These are phyloP conservation scores for Halesus radiatus DNA, from an alignment of 1,140 invertebrate species.

Conservation along the genomic window DNA sequence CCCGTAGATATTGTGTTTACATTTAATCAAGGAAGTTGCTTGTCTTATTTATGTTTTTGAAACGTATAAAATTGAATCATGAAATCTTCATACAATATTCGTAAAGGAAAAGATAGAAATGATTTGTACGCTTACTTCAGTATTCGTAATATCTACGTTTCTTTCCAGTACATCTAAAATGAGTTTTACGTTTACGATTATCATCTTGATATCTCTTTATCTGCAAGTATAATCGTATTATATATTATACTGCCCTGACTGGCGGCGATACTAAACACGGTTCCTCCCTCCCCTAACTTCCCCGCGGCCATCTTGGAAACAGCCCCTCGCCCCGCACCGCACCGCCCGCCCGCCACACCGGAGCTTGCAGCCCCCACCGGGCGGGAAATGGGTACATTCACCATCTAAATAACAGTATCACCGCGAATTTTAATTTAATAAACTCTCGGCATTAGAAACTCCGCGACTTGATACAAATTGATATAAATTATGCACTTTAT, in stretches of 20 bases:
- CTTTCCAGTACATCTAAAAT: not conserved
- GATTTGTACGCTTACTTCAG: too few relatives aligned
- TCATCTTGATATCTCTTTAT: slow-evolving; percentile 28
- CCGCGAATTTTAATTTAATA: slow-evolving; percentile 40
- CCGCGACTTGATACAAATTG: slow-evolving; percentile 28
- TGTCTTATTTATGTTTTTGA: too few relatives aligned
- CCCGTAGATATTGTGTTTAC: too few relatives aligned
- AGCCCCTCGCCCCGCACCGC: not conserved
- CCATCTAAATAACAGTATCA: slow-evolving; percentile 30
- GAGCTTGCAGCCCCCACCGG: not conserved
- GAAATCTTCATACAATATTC: too few relatives aligned
- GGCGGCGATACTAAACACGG: not conserved
- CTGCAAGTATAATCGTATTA: slow-evolving; percentile 28
- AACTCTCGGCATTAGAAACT: slow-evolving; percentile 20
- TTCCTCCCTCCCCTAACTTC: not conserved
- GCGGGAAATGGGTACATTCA: not conserved
- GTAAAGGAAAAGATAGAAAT: not conserved
- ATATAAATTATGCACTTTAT: slow-evolving; percentile 35
- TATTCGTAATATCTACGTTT: too few relatives aligned
- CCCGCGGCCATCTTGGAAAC: too few relatives aligned
- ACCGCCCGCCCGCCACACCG: not conserved
- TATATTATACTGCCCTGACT: slow-evolving; percentile 1
- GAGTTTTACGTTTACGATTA: slow-evolving; percentile 11
- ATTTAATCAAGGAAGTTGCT: too few relatives aligned
- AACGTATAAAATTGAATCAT: too few relatives aligned